Evolutionary conservation across 2,888 invertebrate species (phyloP).

Genomic region (Meta bourneti): DNA sequence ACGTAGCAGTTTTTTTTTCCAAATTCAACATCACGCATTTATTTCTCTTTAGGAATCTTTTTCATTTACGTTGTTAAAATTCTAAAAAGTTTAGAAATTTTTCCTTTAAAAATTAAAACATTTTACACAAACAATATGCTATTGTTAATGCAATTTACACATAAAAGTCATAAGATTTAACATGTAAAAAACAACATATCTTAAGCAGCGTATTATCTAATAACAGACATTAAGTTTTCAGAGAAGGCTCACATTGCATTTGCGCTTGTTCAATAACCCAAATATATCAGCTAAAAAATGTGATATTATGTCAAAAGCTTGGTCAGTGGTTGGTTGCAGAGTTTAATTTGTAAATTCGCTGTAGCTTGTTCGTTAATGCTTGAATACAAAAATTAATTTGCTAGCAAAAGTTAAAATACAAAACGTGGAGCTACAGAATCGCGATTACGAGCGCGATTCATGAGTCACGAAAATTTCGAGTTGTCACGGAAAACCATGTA

Average conservation of each 20-base stretch:
- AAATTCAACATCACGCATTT: background rate
- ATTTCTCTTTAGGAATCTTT: no score
- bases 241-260: no score
- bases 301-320: background rate
- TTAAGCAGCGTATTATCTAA: background rate
- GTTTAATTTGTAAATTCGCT: background rate
- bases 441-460: slow-evolving; percentile 12
- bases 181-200: background rate
- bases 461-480: background rate
- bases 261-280: no score
- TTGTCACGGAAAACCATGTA: slow-evolving; percentile 20
- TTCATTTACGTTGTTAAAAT: no score
- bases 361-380: background rate
- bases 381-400: background rate
- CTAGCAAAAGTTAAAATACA: background rate
- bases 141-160: no score
- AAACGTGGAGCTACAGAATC: background rate
- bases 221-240: no score
- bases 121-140: no score
- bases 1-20: background rate
- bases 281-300: background rate
- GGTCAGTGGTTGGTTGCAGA: background rate
- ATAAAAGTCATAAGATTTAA: background rate
- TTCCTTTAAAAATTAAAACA: no score
- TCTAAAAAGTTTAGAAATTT: no score